These are phyloP conservation scores for Drosophila kambysellisi DNA, from an alignment of 2,888 invertebrate species.

Conservation along the genomic window DNA sequence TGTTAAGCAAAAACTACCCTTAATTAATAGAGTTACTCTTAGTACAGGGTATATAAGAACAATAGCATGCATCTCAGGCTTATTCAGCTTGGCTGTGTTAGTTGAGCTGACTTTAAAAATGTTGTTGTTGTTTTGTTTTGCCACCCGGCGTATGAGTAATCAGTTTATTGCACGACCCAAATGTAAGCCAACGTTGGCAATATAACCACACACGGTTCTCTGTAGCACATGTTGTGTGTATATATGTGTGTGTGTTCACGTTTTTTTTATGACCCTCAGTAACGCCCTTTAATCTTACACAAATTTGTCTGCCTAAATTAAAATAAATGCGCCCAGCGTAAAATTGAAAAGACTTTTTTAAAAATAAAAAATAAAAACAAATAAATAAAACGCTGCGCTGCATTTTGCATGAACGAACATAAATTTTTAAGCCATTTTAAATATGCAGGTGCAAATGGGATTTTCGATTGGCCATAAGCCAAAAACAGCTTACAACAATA, in stretches of 20 bases:
- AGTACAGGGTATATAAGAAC: conserved; percentile 4
- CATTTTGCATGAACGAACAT: conserved; percentile 34
- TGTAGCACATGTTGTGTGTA: conserved; percentile 13
- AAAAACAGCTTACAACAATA: not conserved
- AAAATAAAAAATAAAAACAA: not conserved
- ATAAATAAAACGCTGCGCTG: conserved; percentile 24
- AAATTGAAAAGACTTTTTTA: conserved; percentile 29
- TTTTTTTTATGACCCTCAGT: conserved; percentile 56
- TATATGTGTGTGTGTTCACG: not conserved
- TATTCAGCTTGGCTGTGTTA: conserved; percentile 8
- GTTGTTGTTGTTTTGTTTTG: conserved; percentile 45
- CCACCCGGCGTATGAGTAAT: conserved; percentile 69
- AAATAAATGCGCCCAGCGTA: conserved; percentile 61
- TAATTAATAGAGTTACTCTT: not conserved
- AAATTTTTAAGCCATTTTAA: conserved; percentile 50
- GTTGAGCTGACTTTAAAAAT: conserved; percentile 61
- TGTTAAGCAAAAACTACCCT: not conserved
- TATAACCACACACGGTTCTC: conserved; percentile 1
- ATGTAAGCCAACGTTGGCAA: conserved; percentile 14
- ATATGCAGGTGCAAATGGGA: conserved; percentile 25
- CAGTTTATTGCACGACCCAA: conserved; percentile 65
- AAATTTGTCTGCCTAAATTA: conserved; percentile 70
- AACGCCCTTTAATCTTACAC: conserved; percentile 58
- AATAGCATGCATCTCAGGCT: not conserved
- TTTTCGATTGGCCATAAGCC: not conserved